Conservation (phyloP, 2,888 invertebrate species). For the Yponomeuta malinellus region DNA sequence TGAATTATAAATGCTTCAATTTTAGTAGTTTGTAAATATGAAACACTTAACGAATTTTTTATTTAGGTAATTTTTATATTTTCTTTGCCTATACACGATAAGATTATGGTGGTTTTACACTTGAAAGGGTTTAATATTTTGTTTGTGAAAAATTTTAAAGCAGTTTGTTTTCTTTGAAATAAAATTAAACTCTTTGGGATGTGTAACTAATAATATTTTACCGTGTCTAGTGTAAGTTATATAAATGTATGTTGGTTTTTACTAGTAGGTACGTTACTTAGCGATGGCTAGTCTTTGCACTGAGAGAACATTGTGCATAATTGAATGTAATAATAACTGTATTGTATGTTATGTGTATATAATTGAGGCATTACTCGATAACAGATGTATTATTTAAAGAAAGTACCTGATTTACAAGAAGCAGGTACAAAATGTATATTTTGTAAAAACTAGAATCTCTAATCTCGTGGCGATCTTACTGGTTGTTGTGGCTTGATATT, state of each 20-base stretch:
- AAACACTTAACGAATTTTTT: constrained; percentile 58
- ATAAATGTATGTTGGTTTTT: constrained; percentile 24
- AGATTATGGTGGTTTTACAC: too few relatives aligned
- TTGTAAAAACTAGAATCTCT: constrained; percentile 15
- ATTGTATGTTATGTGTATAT: constrained; percentile 31
- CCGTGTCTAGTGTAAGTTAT: constrained; percentile 25
- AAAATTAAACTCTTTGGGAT: too few relatives aligned
- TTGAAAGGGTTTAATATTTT: too few relatives aligned
- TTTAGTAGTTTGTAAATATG: constrained; percentile 37
- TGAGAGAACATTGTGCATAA: constrained; percentile 58
- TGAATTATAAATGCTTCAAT: constrained; percentile 43
- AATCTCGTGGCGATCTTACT: background rate
- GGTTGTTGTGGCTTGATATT: constrained; percentile 13
- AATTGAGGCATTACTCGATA: constrained; percentile 49
- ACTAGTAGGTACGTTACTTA: constrained; percentile 40
- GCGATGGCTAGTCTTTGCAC: constrained; percentile 69
- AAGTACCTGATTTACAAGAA: constrained; percentile 41
- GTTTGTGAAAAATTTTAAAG: too few relatives aligned
- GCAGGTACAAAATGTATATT: constrained; percentile 35
- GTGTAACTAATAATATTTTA: too few relatives aligned
- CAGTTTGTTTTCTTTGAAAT: too few relatives aligned
- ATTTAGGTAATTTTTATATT: background rate
- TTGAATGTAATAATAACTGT: constrained; percentile 34
- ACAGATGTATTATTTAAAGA: constrained; percentile 28
- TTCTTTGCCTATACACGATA: too few relatives aligned